phyloP scores from a whole-genome alignment of 2,113 vertebrate genomes.

The Cavia aperea region DNA sequence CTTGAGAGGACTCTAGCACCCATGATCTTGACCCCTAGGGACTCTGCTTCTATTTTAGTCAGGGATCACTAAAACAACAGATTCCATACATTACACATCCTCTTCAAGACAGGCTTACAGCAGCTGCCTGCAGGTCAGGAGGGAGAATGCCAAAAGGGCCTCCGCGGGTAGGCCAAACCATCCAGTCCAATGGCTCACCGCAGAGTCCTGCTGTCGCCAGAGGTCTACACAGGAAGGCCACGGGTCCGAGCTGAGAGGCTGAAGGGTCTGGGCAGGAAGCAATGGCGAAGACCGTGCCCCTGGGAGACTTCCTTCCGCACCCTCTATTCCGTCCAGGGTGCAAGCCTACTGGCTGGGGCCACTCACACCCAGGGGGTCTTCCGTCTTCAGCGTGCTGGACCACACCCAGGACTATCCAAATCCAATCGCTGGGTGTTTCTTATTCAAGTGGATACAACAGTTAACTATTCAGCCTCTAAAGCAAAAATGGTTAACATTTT shows the following conservation, averaged over 20 bases:
- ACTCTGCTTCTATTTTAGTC: background rate
- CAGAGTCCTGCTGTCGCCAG: background rate
- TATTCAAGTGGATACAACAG: background rate
- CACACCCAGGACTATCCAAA: background rate
- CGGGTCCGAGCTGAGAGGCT: too few species aligned
- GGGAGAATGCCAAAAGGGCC: background rate
- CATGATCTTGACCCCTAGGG: background rate
- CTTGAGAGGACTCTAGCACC: background rate
- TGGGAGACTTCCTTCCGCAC: background rate
- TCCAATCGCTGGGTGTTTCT: background rate
- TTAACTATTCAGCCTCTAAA: background rate
- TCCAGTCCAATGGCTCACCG: background rate
- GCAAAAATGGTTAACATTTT: background rate
- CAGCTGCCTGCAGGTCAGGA: background rate
- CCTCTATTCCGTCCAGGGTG: background rate
- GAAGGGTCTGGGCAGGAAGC: background rate
- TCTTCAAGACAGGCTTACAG: background rate
- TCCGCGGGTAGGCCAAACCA: background rate
- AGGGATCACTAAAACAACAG: background rate
- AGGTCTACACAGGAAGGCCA: background rate
- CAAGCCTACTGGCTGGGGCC: background rate
- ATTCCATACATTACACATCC: background rate
- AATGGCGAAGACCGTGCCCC: background rate
- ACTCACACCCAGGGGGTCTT: background rate
- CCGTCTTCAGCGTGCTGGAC: too few species aligned